Conservation (phyloP, 2,888 invertebrate species). For the Deladenus siricidicola region DNA sequence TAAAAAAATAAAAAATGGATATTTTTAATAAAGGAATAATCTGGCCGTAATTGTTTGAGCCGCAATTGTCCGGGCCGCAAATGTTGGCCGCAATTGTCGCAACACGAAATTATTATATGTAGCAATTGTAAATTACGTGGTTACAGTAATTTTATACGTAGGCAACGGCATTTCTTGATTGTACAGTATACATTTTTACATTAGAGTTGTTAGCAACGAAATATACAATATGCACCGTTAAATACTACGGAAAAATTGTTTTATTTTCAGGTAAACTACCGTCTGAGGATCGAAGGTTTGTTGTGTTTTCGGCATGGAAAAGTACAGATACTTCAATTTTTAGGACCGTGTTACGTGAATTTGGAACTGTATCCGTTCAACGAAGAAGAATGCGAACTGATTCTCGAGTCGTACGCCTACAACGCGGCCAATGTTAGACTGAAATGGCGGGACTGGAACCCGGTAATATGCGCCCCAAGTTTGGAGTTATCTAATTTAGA, state of each 20-base stretch:
- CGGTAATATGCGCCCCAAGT: slow-evolving; percentile 23
- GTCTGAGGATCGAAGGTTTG: slow-evolving; percentile 33
- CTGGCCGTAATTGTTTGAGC: no score
- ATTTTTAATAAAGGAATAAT: no score
- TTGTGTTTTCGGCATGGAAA: neutral
- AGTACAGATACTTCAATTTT: neutral
- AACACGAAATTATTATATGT: no score
- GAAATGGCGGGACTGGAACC: slow-evolving; percentile 34
- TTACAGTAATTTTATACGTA: no score
- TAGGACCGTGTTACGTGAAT: slow-evolving; percentile 41
- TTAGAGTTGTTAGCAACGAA: no score
- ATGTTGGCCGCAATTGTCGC: no score
- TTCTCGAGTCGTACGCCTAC: slow-evolving; percentile 50
- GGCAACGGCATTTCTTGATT: no score
- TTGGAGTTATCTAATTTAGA: no score
- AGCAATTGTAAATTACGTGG: no score
- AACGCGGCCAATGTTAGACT: slow-evolving; percentile 40
- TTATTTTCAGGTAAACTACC: slow-evolving; percentile 32
- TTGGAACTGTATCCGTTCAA: slow-evolving; percentile 49
- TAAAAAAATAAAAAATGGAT: no score
- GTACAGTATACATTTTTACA: no score
- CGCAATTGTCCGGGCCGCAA: no score
- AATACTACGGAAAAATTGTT: neutral
- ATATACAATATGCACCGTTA: neutral
- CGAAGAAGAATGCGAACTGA: slow-evolving; percentile 37